These are phyloP conservation scores for Octodon degus DNA, from an alignment of 2,113 vertebrate species.

Conservation along the genomic window DNA sequence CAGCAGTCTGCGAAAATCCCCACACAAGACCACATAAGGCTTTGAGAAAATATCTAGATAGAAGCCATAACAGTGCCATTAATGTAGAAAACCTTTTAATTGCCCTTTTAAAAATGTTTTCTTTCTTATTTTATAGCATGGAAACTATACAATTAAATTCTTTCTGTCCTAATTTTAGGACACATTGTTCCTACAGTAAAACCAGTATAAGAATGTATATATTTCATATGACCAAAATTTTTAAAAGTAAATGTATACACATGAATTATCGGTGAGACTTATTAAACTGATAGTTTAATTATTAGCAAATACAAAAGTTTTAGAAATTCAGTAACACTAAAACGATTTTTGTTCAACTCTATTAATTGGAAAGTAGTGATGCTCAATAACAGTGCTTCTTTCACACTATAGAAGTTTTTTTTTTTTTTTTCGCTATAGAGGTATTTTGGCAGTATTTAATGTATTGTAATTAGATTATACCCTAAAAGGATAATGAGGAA, in stretches of 20 bases:
- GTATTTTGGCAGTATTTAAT: neutral
- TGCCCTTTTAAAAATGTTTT: neutral
- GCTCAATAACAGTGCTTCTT: neutral
- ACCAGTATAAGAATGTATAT: neutral
- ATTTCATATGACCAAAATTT: neutral
- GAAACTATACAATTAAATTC: neutral
- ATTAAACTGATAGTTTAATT: conserved; percentile 3
- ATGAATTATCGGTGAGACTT: neutral
- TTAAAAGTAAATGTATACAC: neutral
- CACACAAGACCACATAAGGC: neutral
- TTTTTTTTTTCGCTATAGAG: too few species aligned
- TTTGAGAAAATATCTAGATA: neutral
- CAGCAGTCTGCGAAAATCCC: neutral
- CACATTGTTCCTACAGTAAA: neutral
- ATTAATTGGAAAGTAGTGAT: neutral
- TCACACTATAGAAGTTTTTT: too few species aligned
- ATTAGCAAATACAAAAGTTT: neutral
- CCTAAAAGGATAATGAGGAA: neutral
- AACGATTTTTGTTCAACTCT: neutral
- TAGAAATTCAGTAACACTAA: neutral
- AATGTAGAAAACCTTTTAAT: neutral
- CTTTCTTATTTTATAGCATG: neutral
- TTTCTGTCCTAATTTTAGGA: neutral
- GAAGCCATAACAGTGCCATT: neutral
- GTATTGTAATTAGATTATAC: neutral